Evolutionary conservation across 2,113 vertebrate genomes (phyloP), one percentile per base, ranked within the genome.

Genomic region (Tetrao urogallus): DNA sequence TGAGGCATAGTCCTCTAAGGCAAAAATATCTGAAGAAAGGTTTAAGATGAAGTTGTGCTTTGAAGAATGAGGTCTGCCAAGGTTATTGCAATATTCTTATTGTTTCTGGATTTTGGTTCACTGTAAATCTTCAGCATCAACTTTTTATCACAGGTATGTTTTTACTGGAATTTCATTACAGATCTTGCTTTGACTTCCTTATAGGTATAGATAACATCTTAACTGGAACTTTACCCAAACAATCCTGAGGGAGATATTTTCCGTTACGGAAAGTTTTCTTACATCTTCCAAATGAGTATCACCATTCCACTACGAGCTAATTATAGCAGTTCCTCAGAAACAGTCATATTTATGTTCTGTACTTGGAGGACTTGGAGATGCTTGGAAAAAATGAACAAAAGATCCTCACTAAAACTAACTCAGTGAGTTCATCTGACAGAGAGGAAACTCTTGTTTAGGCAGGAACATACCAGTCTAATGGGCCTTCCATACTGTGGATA

Each of bases 331-430:
- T 80, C 34, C n/a, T 85, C 81, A 34, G n/a, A 76, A 84, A 58
- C 2, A 1, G 21, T 18, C 0, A 1, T 13, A 25, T 57, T 89
- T 38, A n/a, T 6, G 8, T 72, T 48, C 20, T 57, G 57, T 52
- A 5, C 22, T 28, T 28, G 14, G 25, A 27, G 50, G 13, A 52
- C 50, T 73, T 63, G 36, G 45, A 71, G 66, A 60, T 32, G n/a
- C 27, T 76, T 40, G 18, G 64, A 70, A 17, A 56, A 87, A 79
- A 82, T 30, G 11, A 85, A 42, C n/a, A 17, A 12, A 4, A 3
- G 16, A 40, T 57, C 34, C 22, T 65, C 43, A 67, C n/a, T 57
- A 63, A 75, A 92, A 74, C 15, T 63, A 91, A 73, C 18, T 54
- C 45, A 32, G 4, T 30, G 30, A 42, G 1, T 58, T 75, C 21